Base-by-base conservation (phyloP, 2,888 invertebrate species). In the Leuctra nigra region DNA sequence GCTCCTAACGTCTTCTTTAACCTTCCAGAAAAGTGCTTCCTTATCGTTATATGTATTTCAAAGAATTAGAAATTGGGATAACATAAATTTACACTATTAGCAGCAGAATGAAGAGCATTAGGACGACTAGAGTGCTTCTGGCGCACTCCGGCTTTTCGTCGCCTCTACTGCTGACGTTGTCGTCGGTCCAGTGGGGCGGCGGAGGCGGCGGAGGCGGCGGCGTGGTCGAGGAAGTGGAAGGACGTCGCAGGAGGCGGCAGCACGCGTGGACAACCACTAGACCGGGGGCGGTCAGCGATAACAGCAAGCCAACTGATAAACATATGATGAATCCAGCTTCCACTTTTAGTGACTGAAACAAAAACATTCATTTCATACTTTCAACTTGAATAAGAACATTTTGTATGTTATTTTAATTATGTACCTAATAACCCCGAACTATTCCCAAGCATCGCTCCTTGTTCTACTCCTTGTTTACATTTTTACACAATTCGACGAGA, bases 241-340 rank as follows among this genome's bases (percentile, higher is more conserved):
- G 73, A 23, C 72, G 69, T 59, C 70, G 56, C 52, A 56, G 48
- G 56, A 61, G 53, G n/a, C 64, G 68, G 61, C 72, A 70, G 66
- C 73, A 75, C 55, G 71, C 70, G 60, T 73, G 75, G 58, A 80
- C 76, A 62, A 84, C 71, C 56, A 84, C 76, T 55, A 77, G 79
- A 54, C 79, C 74, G 50, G 87, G 80, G 64, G 85, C 80, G 58
- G 84, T 75, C 63, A 84, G 73, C 25, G 84, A 81, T 62, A 86
- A 73, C 65, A 83, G 75, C 52, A 80, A 75, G 63, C 83, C 82
- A 46, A 81, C 69, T 60, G 80, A 77, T 67, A 85, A 76, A 64
- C 82, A 74, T 14, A 76, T 78, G 59, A 87, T 74, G 68, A 86
- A 84, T 38, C 82, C 82, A 13, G 82, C 82, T 68, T 87, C 86